These are phyloP conservation scores for Holothuria scabra DNA, from an alignment of 53 echinoderm and acorn worm genomes.

Conservation along the genomic window DNA sequence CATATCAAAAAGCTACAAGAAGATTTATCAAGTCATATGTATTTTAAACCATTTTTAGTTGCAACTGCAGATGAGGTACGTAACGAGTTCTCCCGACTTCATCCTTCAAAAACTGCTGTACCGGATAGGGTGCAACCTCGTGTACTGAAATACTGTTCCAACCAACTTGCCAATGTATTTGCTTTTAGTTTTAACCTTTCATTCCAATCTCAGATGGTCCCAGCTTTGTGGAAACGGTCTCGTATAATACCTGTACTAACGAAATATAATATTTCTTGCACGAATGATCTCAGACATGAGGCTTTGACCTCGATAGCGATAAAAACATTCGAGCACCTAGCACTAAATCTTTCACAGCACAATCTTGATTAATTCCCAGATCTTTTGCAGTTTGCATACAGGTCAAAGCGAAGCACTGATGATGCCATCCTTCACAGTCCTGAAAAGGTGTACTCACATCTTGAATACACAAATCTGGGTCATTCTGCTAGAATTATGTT, in stretches of 20 bases:
- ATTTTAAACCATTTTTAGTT: too few species aligned
- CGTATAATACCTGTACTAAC: background rate
- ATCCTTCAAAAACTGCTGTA: too few species aligned
- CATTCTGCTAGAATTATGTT: constrained; percentile 28
- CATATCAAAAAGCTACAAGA: too few species aligned
- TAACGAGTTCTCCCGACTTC: too few species aligned
- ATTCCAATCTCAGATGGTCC: too few species aligned
- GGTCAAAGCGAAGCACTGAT: constrained; percentile 32
- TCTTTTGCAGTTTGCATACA: constrained; percentile 41
- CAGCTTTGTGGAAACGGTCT: constrained; percentile 8
- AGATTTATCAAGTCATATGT: too few species aligned
- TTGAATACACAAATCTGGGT: constrained; percentile 25
- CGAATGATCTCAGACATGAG: constrained; percentile 31
- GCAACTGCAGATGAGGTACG: too few species aligned
- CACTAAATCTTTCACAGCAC: constrained; percentile 16
- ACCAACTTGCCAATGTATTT: constrained; percentile 3
- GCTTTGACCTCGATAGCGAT: constrained; percentile 53
- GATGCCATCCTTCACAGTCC: constrained; percentile 40
- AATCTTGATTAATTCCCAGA: constrained; percentile 21
- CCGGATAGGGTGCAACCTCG: background rate
- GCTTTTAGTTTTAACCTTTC: background rate
- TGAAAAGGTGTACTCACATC: constrained; percentile 46
- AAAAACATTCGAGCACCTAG: constrained; percentile 24
- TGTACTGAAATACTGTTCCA: constrained; percentile 1
- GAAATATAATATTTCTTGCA: background rate